Conservation (phyloP, 2,888 invertebrate species). For the Rhamphomyia laevipes region DNA sequence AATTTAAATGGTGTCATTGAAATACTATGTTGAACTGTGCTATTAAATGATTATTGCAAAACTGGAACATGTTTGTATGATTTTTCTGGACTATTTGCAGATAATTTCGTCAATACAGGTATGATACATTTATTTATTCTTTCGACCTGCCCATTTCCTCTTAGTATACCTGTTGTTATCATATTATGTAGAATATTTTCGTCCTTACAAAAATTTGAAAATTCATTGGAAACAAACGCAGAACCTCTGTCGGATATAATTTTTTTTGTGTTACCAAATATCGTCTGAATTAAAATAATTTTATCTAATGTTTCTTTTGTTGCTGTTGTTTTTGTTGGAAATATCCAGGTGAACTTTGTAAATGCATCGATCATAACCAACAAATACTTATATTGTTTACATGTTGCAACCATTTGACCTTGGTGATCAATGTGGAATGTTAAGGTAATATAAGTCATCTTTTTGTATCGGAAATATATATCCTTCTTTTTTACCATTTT, state of each 20-base stretch:
- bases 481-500: conserved; percentile 3
- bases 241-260: conserved; percentile 5
- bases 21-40: background rate
- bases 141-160: background rate
- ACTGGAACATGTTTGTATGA: background rate
- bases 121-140: background rate
- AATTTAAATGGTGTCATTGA: conserved; percentile 1
- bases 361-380: conserved; percentile 7
- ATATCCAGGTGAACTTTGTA: conserved; percentile 2
- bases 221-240: background rate
- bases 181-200: background rate
- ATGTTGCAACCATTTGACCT: conserved; percentile 9
- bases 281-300: conserved; percentile 7
- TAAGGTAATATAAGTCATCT: background rate
- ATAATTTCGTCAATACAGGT: background rate
- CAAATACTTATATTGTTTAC: conserved; percentile 8
- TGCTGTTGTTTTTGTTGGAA: conserved; percentile 3
- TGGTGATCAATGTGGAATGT: conserved; percentile 8
- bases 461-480: background rate
- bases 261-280: conserved; percentile 9
- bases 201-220: background rate
- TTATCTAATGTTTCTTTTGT: conserved; percentile 8
- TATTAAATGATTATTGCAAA: background rate
- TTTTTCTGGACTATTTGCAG: background rate
- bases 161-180: background rate